Evolutionary conservation across 2,888 invertebrate genomes (phyloP), one percentile per base, ranked within the genome.

Genomic region (Rotaria macrura): DNA sequence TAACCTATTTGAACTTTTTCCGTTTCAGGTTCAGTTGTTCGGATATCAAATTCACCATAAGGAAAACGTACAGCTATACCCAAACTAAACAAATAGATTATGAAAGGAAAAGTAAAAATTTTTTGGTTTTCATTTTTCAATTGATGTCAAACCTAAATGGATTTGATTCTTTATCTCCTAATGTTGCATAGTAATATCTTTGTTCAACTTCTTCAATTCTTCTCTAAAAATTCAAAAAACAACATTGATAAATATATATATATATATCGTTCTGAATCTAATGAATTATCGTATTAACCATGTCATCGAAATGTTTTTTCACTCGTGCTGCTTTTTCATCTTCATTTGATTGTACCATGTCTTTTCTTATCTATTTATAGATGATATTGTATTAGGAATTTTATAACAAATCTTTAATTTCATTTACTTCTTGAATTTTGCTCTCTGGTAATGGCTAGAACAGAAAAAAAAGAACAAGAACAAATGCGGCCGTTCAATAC

Each of bases 41-140:
- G 23, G 38, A 29, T 54, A 23, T 84, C 84, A 23, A 49, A 84
- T 84, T 84, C 84, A 52, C 84, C 84, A 52, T 84, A 84, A 14
- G 84, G 84, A 43, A 34, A 52, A 43, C 84, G 84, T 14, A 84
- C 34, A 52, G 47, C 84, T 52, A 84, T 84, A 38, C 84, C 84
- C 84, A 84, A 84, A 54, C 84, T 84, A 29, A 52, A 84, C 20
- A 52, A 38, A 34, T 29, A n/a, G n/a, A n/a, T n/a, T n/a, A n/a
- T n/a, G n/a, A n/a, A n/a, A n/a, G n/a, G n/a, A n/a, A n/a, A n/a
- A n/a, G n/a, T n/a, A n/a, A n/a, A n/a, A n/a, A n/a, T n/a, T n/a
- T n/a, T n/a, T n/a, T n/a, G n/a, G n/a, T n/a, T n/a, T 79, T 79
- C n/a, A 7, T 79, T 25, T 25, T 9, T 47, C 9, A 47, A 40